Evolutionary conservation across 2,888 invertebrate species (phyloP).

Genomic region (Pterobdella sp.): DNA sequence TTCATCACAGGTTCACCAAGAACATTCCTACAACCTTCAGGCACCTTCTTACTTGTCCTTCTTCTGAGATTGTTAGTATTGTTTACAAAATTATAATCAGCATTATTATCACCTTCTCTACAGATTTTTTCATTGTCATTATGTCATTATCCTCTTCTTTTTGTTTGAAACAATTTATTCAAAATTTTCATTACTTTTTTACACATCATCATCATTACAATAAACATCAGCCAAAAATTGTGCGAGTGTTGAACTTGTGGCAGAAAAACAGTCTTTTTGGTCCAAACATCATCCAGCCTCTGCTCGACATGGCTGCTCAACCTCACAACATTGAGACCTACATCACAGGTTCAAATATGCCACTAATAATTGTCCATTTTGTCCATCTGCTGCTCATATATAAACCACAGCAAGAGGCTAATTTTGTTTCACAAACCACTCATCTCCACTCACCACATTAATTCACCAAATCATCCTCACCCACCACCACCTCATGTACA

Average conservation of each 20-base stretch:
- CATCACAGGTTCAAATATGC: constrained; percentile 25
- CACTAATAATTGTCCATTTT: too few relatives aligned
- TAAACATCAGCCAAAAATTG: constrained; percentile 71
- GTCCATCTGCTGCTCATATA: too few relatives aligned
- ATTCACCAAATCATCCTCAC: not conserved
- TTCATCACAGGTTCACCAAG: constrained; percentile 64
- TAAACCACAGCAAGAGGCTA: too few relatives aligned
- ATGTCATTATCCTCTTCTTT: not conserved
- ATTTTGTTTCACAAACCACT: too few relatives aligned
- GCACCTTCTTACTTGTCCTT: constrained; percentile 82
- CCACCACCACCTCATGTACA: constrained; percentile 6
- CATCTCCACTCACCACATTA: not conserved
- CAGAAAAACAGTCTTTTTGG: constrained; percentile 93
- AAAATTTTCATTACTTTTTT: not conserved
- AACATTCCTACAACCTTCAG: constrained; percentile 89
- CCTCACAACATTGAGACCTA: constrained; percentile 42
- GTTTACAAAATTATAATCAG: not conserved
- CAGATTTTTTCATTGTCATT: not conserved
- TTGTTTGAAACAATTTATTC: not conserved
- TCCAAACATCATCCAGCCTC: constrained; percentile 72
- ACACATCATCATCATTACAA: not conserved
- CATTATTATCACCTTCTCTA: not conserved
- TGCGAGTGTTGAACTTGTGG: constrained; percentile 92
- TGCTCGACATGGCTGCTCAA: constrained; percentile 48
- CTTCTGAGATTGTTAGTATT: constrained; percentile 76